A percentile compares a stretch with the other conserved stretches of the same genome.
Evolutionary conservation across 2,888 invertebrate genomes (phyloP).

Genomic region (Nysson spinosus): DNA sequence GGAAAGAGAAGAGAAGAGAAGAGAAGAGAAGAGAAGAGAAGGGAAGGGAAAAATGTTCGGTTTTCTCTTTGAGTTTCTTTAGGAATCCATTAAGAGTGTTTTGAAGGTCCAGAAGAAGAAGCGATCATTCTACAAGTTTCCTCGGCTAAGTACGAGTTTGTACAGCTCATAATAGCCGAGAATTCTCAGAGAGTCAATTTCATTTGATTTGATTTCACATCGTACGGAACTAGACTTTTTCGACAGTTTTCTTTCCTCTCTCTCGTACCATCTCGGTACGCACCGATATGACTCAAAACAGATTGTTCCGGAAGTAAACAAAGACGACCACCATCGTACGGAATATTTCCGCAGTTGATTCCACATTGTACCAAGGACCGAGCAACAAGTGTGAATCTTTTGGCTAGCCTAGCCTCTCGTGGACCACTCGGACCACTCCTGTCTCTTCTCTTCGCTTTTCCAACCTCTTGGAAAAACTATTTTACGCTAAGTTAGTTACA

Average conservation of each 20-base stretch:
- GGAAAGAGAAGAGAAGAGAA: not conserved
- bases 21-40: conserved; percentile 11
- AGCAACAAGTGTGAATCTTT: conserved; percentile 68
- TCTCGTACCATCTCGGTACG: too few species aligned
- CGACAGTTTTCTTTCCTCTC: too few species aligned
- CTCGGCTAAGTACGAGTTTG: conserved; percentile 59
- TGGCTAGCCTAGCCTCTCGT: conserved; percentile 55
- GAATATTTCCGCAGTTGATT: too few species aligned
- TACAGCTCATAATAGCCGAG: conserved; percentile 64
- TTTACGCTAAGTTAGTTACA: too few species aligned
- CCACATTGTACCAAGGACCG: conserved; percentile 55
- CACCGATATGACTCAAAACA: too few species aligned
- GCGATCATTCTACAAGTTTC: conserved; percentile 70
- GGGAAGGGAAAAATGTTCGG: not conserved
- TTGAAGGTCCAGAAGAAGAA: conserved; percentile 58
- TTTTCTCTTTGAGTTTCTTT: conserved; percentile 32
- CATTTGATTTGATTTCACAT: too few species aligned
- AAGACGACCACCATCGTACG: too few species aligned
- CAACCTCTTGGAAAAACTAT: too few species aligned
- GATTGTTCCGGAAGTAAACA: too few species aligned
- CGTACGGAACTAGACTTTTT: too few species aligned
- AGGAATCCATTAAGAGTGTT: conserved; percentile 64
- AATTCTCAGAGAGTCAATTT: too few species aligned
- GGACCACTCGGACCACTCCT: conserved; percentile 47
- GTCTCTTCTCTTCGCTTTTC: conserved; percentile 36